Evolutionary conservation across 2,113 vertebrate genomes (phyloP).

Genomic region (Lota lota): DNA sequence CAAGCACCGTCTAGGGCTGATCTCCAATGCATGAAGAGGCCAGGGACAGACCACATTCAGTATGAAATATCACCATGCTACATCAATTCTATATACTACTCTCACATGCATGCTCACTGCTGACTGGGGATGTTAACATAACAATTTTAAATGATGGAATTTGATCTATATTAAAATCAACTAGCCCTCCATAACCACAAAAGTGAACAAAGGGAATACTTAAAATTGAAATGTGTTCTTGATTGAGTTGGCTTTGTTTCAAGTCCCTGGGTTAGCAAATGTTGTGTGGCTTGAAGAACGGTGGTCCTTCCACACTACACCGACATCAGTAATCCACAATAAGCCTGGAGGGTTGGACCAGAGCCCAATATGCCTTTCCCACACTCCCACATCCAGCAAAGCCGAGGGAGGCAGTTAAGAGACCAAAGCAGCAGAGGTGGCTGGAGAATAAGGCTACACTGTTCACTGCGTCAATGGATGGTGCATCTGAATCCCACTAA

Average conservation of each 20-base stretch:
- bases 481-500: slow-evolving; percentile 15
- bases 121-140: no score
- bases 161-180: no score
- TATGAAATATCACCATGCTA: slow-evolving; percentile 29
- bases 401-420: not conserved
- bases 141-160: no score
- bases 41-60: slow-evolving; percentile 17
- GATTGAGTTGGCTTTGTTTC: no score
- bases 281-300: not conserved
- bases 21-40: slow-evolving; percentile 64
- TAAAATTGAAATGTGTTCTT: no score
- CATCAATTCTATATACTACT: slow-evolving; percentile 1
- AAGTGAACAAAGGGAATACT: no score
- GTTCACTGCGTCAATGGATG: slow-evolving; percentile 32
- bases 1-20: slow-evolving; percentile 39
- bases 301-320: not conserved
- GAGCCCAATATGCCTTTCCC: not conserved
- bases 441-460: slow-evolving; percentile 26
- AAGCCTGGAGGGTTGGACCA: slow-evolving; percentile 9
- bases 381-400: not conserved
- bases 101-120: not conserved
- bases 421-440: not conserved
- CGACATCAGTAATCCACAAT: not conserved
- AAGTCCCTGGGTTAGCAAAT: not conserved
- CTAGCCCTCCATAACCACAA: no score